Conservation (phyloP, 2,113 vertebrate genomes). For the Peromyscus leucopus region DNA sequence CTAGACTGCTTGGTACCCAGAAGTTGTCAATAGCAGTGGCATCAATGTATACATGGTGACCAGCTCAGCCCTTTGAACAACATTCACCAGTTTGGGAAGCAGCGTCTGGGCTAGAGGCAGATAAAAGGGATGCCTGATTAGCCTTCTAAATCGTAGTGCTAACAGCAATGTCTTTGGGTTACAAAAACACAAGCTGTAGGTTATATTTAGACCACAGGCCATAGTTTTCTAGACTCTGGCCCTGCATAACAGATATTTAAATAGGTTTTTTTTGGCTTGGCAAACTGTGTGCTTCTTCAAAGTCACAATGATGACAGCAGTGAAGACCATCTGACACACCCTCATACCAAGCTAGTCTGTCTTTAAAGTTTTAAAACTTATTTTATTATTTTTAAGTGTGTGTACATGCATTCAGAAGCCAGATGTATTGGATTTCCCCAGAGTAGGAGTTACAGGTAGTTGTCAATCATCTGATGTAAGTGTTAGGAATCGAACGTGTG, state of each 20-base stretch:
- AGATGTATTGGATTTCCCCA: neutral
- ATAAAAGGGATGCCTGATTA: neutral
- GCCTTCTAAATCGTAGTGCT: neutral
- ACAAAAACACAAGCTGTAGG: neutral
- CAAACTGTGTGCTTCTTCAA: slow-evolving; percentile 69
- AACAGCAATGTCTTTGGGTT: neutral
- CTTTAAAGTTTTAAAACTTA: neutral
- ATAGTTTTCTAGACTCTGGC: neutral
- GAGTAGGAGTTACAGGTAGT: neutral
- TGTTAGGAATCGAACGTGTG: neutral
- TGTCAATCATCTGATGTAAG: neutral
- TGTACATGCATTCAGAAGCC: neutral
- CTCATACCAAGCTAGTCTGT: slow-evolving; percentile 64
- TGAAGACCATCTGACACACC: slow-evolving; percentile 57
- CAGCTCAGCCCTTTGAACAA: neutral
- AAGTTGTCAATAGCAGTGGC: neutral
- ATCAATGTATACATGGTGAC: neutral
- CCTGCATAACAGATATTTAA: neutral
- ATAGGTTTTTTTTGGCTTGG: slow-evolving; percentile 63
- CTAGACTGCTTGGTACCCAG: neutral
- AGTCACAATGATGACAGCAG: slow-evolving; percentile 73
- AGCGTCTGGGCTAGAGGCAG: neutral
- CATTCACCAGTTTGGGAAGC: neutral
- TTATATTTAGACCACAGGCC: neutral
- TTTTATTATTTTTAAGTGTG: neutral